Conservation (phyloP, 2,888 invertebrate genomes). For the Alitta virens region DNA sequence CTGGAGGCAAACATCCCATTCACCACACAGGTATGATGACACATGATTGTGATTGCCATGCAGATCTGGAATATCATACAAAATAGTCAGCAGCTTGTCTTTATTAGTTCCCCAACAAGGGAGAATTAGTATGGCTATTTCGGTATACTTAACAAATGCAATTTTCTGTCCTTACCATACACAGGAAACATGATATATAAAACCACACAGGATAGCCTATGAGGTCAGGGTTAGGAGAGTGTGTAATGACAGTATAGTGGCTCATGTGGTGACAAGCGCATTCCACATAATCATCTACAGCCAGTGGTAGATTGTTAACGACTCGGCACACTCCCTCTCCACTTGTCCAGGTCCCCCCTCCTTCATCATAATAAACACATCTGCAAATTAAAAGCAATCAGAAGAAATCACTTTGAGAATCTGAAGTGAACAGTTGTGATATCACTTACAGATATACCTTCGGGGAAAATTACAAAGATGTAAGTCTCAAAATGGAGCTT, state of each 20-base stretch:
- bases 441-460: too few relatives aligned
- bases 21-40: constrained; percentile 43
- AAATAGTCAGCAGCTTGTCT: too few relatives aligned
- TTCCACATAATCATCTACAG: constrained; percentile 44
- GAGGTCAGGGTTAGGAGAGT: constrained; percentile 34
- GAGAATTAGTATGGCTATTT: not conserved
- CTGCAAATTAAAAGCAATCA: constrained; percentile 31
- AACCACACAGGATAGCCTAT: constrained; percentile 52
- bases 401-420: too few relatives aligned
- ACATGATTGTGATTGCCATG: constrained; percentile 38
- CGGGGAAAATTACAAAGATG: too few relatives aligned
- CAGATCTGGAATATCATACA: constrained; percentile 41
- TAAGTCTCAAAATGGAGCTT: too few relatives aligned
- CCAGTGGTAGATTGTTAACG: constrained; percentile 43
- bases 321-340: constrained; percentile 40
- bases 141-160: too few relatives aligned
- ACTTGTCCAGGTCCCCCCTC: constrained; percentile 37
- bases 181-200: constrained; percentile 47
- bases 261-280: constrained; percentile 52
- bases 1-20: constrained; percentile 47
- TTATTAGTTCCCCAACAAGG: too few relatives aligned
- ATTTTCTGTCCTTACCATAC: constrained; percentile 41
- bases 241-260: constrained; percentile 47
- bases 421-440: too few relatives aligned
- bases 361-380: constrained; percentile 50